These are phyloP conservation scores for Caenorhabditis sulstoni DNA, from an alignment of 2,888 invertebrate species.

Conservation along the genomic window DNA sequence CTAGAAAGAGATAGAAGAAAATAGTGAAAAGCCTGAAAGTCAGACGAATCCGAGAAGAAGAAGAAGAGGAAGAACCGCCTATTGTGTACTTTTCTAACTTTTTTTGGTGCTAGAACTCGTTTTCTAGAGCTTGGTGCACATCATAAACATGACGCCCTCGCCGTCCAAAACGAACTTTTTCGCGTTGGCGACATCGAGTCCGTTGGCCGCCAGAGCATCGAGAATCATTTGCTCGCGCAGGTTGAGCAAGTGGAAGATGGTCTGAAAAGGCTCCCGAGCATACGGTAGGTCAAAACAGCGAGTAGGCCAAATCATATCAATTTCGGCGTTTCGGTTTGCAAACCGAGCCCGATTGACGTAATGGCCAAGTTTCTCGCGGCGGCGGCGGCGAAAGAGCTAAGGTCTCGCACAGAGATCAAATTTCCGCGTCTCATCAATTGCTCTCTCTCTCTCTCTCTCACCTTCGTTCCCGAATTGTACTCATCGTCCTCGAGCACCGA, in stretches of 20 bases:
- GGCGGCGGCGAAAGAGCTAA: too few relatives aligned
- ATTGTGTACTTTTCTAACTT: neutral
- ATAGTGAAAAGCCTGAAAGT: too few relatives aligned
- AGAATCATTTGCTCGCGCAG: constrained; percentile 70
- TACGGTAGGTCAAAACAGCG: neutral
- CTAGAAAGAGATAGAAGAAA: neutral
- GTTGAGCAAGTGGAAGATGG: constrained; percentile 73
- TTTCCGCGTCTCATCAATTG: constrained; percentile 9
- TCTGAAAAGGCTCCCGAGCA: constrained; percentile 57
- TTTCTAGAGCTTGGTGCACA: constrained; percentile 68
- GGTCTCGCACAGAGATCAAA: too few relatives aligned
- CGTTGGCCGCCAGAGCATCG: constrained; percentile 64
- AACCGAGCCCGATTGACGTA: too few relatives aligned
- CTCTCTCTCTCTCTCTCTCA: constrained; percentile 20
- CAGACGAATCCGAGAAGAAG: neutral
- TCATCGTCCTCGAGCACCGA: constrained; percentile 75
- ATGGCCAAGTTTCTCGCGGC: too few relatives aligned
- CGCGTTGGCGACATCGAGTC: constrained; percentile 63
- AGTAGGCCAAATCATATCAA: neutral
- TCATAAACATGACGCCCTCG: constrained; percentile 77
- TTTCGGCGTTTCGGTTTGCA: too few relatives aligned
- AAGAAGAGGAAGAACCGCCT: neutral
- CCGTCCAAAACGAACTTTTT: constrained; percentile 71
- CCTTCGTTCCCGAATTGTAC: constrained; percentile 74
- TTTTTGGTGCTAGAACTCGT: neutral